A percentile compares a stretch with the other conserved stretches of the same genome.
These are phyloP conservation scores for Scaeva pyrastri DNA, from an alignment of 2,888 invertebrate species.

Conservation along the genomic window DNA sequence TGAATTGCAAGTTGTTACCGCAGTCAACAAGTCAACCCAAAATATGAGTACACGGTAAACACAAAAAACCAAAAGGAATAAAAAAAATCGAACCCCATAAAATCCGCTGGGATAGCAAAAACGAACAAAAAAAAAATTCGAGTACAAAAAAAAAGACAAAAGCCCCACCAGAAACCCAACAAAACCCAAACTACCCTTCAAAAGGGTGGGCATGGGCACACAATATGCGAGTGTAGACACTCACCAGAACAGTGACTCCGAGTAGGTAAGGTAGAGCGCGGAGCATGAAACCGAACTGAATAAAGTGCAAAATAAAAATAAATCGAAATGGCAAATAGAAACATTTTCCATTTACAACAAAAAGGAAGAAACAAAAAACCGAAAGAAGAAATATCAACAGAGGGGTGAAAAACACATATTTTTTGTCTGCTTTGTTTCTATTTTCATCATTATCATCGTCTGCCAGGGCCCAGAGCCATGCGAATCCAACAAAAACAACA, in stretches of 20 bases:
- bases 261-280: too few species aligned
- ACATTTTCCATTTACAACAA: conserved; percentile 67
- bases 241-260: conserved; percentile 1
- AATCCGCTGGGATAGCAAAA: conserved; percentile 26
- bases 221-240: not conserved
- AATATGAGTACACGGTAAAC: conserved; percentile 63
- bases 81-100: conserved; percentile 27
- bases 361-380: not conserved
- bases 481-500: conserved; percentile 37
- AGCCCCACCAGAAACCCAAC: not conserved
- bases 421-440: conserved; percentile 56
- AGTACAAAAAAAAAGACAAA: conserved; percentile 11
- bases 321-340: conserved; percentile 75
- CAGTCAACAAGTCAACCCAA: conserved; percentile 75
- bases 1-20: conserved; percentile 76
- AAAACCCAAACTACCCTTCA: conserved; percentile 37
- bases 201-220: conserved; percentile 57
- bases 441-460: conserved; percentile 59
- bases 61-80: conserved; percentile 27
- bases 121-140: conserved; percentile 3
- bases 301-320: conserved; percentile 62
- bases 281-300: conserved; percentile 3
- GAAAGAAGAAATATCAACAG: conserved; percentile 20
- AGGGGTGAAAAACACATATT: conserved; percentile 65
- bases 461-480: conserved; percentile 7